Conservation (phyloP, 2,797 vertebrate species). For the Argyrosomus regius region DNA sequence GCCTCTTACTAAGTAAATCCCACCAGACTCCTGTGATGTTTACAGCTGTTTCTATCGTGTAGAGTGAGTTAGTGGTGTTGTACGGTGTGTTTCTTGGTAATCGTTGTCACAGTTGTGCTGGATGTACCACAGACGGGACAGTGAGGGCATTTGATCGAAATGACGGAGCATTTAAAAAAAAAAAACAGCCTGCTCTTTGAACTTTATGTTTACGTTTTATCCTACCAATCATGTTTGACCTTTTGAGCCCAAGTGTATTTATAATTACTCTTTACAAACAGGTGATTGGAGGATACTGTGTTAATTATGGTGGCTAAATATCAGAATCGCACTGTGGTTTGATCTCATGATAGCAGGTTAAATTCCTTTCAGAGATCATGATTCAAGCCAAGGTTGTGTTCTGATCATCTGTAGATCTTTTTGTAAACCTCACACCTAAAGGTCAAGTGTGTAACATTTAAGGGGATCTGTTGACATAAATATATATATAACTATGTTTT, state of each 20-base stretch:
- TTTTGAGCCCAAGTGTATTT: constrained; percentile 49
- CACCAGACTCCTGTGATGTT: constrained; percentile 54
- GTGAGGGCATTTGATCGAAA: background rate
- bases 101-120: constrained; percentile 50
- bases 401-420: constrained; percentile 14
- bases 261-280: constrained; percentile 27
- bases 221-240: constrained; percentile 35
- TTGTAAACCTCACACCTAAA: constrained; percentile 24
- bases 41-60: constrained; percentile 70
- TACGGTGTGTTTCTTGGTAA: constrained; percentile 47
- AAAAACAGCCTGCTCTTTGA: constrained; percentile 9
- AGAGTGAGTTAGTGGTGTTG: constrained; percentile 54
- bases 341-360: constrained; percentile 32
- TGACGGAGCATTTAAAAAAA: background rate
- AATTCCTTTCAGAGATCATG: constrained; percentile 10
- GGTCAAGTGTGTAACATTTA: too few relatives aligned
- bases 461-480: too few relatives aligned
- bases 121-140: constrained; percentile 49
- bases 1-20: constrained; percentile 15
- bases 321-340: constrained; percentile 43
- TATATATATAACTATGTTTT: too few relatives aligned
- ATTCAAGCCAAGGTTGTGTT: constrained; percentile 43
- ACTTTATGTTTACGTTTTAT: constrained; percentile 49
- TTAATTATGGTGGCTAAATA: background rate
- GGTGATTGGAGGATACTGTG: constrained; percentile 20